A percentile compares a stretch with the other conserved stretches of the same genome.
phyloP scores from a whole-genome alignment of 2,797 vertebrate genomes.

The Arctocebus calabarensis region DNA sequence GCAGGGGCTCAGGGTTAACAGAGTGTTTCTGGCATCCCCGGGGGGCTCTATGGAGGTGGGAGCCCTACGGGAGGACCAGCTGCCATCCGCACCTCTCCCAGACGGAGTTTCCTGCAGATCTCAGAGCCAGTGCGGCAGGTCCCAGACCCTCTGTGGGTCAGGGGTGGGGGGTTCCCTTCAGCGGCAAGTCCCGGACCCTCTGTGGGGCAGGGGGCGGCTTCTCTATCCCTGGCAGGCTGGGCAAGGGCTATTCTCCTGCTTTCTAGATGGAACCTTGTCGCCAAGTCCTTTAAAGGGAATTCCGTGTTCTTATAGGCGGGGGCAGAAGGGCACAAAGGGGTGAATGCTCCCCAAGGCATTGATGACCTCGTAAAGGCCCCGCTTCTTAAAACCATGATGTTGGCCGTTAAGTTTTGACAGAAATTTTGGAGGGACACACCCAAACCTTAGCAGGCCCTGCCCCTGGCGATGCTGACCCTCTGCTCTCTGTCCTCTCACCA shows the following conservation, averaged over 20 bases:
- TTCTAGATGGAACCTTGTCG: no score
- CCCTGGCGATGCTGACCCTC: not conserved
- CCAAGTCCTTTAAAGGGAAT: no score
- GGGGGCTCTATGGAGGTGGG: not conserved
- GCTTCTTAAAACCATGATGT: not conserved
- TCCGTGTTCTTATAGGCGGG: no score
- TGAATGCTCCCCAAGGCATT: no score
- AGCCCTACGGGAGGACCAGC: not conserved
- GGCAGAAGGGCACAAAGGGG: no score
- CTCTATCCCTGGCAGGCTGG: no score
- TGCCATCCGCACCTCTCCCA: accelerated
- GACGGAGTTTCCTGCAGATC: accelerated
- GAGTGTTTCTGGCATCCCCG: not conserved
- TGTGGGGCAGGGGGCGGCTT: no score
- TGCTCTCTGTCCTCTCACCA: not conserved
- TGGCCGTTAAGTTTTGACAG: not conserved
- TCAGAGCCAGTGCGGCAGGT: not conserved
- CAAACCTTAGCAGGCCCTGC: not conserved
- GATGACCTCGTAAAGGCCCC: not conserved
- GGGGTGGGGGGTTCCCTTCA: no score
- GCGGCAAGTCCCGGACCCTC: not conserved
- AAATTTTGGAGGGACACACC: no score
- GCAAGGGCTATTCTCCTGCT: no score
- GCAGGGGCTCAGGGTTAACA: not conserved
- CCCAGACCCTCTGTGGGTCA: no score